Percentiles rank a stretch among this genome's conserved stretches.
phyloP scores from a whole-genome alignment of 2,113 vertebrate genomes.

The Hippocampus zosterae region DNA sequence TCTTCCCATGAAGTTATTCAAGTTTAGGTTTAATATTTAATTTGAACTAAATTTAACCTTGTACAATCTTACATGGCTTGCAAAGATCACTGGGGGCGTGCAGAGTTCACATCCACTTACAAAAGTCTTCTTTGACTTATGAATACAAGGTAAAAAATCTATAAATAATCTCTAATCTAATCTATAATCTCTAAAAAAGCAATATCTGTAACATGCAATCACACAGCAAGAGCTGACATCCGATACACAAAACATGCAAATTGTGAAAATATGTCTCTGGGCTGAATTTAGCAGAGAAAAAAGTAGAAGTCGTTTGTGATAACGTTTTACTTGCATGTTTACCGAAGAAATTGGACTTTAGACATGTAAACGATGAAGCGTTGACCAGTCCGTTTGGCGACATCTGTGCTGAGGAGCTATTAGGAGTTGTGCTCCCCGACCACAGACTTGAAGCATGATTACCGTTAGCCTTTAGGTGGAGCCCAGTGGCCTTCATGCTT shows the following conservation, averaged over 20 bases:
- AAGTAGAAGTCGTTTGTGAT: no score
- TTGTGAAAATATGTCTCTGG: no score
- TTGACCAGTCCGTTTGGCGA: slow-evolving; percentile 25
- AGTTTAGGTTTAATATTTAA: not conserved
- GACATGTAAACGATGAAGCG: slow-evolving; percentile 7
- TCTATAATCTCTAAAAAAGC: no score
- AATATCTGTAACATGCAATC: no score
- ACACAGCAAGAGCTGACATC: no score
- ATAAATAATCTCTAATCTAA: no score
- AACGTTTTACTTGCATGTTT: no score
- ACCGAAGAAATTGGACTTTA: not conserved
- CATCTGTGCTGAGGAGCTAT: slow-evolving; percentile 23
- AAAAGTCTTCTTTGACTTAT: slow-evolving; percentile 3
- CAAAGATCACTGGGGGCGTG: not conserved
- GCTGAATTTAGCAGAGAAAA: no score
- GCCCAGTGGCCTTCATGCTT: slow-evolving; percentile 59
- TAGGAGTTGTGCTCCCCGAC: slow-evolving; percentile 16
- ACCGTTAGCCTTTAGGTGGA: slow-evolving; percentile 50
- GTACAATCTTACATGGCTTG: not conserved
- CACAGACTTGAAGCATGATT: slow-evolving; percentile 47
- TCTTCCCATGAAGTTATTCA: not conserved
- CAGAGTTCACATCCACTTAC: slow-evolving; percentile 5
- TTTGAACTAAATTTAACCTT: not conserved
- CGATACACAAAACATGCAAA: no score
- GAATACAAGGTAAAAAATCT: no score